Conservation (phyloP, 2,797 vertebrate species). For the Anas acuta region DNA sequence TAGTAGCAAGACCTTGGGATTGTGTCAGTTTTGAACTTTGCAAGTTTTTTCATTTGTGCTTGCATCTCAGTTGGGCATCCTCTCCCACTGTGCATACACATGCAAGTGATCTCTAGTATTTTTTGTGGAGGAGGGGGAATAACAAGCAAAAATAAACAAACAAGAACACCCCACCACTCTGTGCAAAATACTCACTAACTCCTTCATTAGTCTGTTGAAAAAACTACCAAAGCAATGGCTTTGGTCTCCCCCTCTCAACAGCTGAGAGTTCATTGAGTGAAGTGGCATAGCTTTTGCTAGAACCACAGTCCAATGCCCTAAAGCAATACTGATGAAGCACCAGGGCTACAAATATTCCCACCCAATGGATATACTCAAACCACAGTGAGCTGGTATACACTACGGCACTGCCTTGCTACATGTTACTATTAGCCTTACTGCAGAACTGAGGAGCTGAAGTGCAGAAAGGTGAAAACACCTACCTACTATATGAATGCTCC, state of each 20-base stretch:
- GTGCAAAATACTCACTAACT: background rate
- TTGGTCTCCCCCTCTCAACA: background rate
- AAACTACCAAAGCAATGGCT: background rate
- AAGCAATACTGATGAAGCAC: background rate
- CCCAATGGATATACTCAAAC: background rate
- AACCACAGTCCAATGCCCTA: background rate
- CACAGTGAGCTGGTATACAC: background rate
- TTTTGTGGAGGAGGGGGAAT: background rate
- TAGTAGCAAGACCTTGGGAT: background rate
- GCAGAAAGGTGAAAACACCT: background rate
- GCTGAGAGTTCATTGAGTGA: background rate
- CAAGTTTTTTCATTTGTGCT: constrained; percentile 9
- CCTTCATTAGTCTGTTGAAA: background rate
- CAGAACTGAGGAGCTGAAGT: background rate
- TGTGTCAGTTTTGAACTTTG: constrained; percentile 26
- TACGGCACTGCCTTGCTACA: too few species aligned
- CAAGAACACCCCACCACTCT: background rate
- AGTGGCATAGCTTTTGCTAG: background rate
- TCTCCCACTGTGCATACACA: constrained; percentile 29
- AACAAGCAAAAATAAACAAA: background rate
- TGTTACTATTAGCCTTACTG: too few species aligned
- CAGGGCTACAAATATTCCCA: background rate
- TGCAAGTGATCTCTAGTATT: constrained; percentile 22
- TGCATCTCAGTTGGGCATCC: constrained; percentile 3
- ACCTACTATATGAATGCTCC: background rate